phyloP scores from a whole-genome alignment of 2,113 vertebrate species.

The Phrynosoma platyrhinos region DNA sequence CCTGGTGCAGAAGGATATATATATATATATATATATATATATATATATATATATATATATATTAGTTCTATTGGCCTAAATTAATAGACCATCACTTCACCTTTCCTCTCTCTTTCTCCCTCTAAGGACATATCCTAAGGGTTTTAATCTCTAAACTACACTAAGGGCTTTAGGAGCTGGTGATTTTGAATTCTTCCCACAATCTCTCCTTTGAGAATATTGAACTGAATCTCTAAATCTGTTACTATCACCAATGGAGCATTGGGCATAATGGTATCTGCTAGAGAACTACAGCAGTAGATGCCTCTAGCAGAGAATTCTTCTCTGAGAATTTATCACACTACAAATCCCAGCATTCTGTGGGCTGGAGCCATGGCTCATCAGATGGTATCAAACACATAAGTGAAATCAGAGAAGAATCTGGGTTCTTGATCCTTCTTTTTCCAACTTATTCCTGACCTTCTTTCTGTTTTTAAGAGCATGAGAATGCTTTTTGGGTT shows the following conservation, averaged over 20 bases:
- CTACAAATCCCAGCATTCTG: no score
- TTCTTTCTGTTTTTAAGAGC: conserved; percentile 36
- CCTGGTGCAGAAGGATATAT: conserved; percentile 44
- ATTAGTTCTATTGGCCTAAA: conserved; percentile 46
- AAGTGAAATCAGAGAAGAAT: no score
- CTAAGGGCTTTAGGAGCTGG: conserved; percentile 49
- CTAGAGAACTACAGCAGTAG: no score
- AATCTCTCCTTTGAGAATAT: conserved; percentile 54
- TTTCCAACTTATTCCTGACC: not conserved
- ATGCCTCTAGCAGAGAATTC: no score
- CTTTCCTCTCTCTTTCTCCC: not conserved
- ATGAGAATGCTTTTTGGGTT: conserved; percentile 64
- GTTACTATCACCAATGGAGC: conserved; percentile 11
- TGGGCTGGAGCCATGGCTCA: no score
- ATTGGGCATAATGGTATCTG: no score
- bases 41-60: not conserved
- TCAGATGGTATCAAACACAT: no score
- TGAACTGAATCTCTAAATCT: conserved; percentile 43
- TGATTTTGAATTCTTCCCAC: conserved; percentile 60
- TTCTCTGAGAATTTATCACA: no score
- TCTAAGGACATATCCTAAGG: conserved; percentile 34
- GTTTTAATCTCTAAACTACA: conserved; percentile 53
- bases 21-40: not conserved
- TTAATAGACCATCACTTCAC: conserved; percentile 29
- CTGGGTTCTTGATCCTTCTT: not conserved